phyloP scores from a whole-genome alignment of 1,140 invertebrate genomes.

The Scylla paramamosain region DNA sequence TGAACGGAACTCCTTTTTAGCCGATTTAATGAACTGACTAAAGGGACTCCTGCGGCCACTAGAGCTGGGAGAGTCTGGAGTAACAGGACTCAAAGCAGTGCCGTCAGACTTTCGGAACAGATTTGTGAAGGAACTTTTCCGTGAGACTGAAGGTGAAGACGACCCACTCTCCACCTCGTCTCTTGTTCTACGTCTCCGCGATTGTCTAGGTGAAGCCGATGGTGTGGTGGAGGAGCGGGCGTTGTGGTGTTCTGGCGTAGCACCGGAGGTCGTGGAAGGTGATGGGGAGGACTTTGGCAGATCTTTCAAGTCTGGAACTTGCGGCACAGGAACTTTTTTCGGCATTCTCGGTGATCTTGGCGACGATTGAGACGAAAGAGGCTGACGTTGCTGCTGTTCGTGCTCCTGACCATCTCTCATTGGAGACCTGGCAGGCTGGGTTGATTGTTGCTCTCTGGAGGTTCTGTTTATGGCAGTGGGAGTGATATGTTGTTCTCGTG shows the following conservation, averaged over 20 bases:
- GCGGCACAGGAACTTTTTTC: constrained; percentile 76
- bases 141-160: constrained; percentile 84
- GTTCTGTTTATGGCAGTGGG: constrained; percentile 65
- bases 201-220: constrained; percentile 71
- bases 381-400: constrained; percentile 68
- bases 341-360: constrained; percentile 76
- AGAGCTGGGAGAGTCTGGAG: constrained; percentile 81
- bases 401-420: background rate
- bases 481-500: constrained; percentile 40
- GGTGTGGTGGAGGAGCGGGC: constrained; percentile 72
- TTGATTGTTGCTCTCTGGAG: constrained; percentile 66
- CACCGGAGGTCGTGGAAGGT: constrained; percentile 56
- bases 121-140: constrained; percentile 90
- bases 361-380: constrained; percentile 69
- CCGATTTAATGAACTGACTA: constrained; percentile 79
- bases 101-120: constrained; percentile 86
- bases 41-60: constrained; percentile 76
- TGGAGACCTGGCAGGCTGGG: constrained; percentile 63
- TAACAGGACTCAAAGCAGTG: constrained; percentile 85
- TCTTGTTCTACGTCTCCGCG: constrained; percentile 70
- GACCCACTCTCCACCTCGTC: constrained; percentile 77
- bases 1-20: constrained; percentile 79
- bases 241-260: constrained; percentile 60
- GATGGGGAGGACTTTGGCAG: constrained; percentile 66
- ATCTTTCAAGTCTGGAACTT: constrained; percentile 76